phyloP scores from a whole-genome alignment of 2,888 invertebrate species.

The Mesorhabditis belari region DNA sequence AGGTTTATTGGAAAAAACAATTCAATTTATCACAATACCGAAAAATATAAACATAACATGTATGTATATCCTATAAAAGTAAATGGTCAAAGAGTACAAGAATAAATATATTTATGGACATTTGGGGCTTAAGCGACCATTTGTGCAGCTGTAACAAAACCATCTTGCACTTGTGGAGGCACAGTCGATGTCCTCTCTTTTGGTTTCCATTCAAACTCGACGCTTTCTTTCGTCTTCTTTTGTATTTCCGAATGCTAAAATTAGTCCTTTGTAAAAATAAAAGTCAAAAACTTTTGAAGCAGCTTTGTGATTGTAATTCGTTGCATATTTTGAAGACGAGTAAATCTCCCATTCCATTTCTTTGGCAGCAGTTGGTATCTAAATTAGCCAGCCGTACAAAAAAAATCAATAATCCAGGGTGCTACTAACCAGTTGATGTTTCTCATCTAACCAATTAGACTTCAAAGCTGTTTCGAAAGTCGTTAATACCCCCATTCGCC shows the following conservation, averaged over 20 bases:
- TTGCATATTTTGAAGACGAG: conserved; percentile 17
- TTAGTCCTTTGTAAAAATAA: background rate
- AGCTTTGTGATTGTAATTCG: conserved; percentile 26
- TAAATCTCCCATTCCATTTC: conserved; percentile 23
- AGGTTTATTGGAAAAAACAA: no score
- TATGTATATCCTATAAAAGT: no score
- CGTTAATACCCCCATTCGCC: conserved; percentile 16
- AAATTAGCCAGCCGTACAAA: background rate
- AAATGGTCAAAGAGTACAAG: no score
- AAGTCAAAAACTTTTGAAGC: conserved; percentile 18
- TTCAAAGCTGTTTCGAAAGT: conserved; percentile 13
- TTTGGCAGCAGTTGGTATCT: conserved; percentile 10
- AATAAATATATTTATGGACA: no score
- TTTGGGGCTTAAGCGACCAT: no score
- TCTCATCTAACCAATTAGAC: conserved; percentile 18
- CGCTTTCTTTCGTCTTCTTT: background rate
- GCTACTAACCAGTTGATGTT: background rate
- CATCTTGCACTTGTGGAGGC: no score
- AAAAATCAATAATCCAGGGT: no score
- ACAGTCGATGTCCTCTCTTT: no score
- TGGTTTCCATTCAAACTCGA: background rate
- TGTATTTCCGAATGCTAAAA: background rate
- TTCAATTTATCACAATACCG: no score
- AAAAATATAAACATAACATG: no score
- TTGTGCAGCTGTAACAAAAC: no score